Evolutionary conservation across 1,140 invertebrate genomes (phyloP).

Genomic region (Ostrea edulis): DNA sequence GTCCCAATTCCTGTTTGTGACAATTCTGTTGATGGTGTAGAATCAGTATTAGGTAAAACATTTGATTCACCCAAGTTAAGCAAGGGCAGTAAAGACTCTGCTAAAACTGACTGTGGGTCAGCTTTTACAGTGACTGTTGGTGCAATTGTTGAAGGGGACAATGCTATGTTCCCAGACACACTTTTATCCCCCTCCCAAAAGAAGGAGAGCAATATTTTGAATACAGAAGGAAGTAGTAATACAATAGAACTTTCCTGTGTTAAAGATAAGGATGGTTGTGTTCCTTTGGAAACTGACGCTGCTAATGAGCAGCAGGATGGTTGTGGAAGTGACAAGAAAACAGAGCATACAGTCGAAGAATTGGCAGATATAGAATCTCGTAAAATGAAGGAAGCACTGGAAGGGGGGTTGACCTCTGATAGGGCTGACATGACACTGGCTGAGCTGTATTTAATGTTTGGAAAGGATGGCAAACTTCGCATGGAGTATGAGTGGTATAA

Average conservation of each 20-base stretch:
- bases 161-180: conserved; percentile 72
- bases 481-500: conserved; percentile 90
- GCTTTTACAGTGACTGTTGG: conserved; percentile 53
- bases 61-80: conserved; percentile 47
- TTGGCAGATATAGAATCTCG: conserved; percentile 44
- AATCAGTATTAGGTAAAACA: not conserved
- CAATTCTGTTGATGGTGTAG: conserved; percentile 4
- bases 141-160: conserved; percentile 65
- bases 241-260: conserved; percentile 49
- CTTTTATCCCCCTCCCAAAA: conserved; percentile 45
- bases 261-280: conserved; percentile 32
- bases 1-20: not conserved
- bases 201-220: conserved; percentile 12
- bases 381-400: conserved; percentile 77
- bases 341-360: conserved; percentile 42
- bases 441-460: conserved; percentile 94
- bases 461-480: conserved; percentile 87
- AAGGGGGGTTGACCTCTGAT: conserved; percentile 88
- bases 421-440: conserved; percentile 90
- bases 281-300: not conserved
- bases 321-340: conserved; percentile 28
- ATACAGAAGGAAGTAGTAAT: conserved; percentile 17
- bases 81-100: conserved; percentile 15
- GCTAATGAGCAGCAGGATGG: not conserved
- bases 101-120: not conserved